These are phyloP conservation scores for Helicorthomorpha holstii DNA, from an alignment of 1,140 invertebrate species.

Conservation along the genomic window DNA sequence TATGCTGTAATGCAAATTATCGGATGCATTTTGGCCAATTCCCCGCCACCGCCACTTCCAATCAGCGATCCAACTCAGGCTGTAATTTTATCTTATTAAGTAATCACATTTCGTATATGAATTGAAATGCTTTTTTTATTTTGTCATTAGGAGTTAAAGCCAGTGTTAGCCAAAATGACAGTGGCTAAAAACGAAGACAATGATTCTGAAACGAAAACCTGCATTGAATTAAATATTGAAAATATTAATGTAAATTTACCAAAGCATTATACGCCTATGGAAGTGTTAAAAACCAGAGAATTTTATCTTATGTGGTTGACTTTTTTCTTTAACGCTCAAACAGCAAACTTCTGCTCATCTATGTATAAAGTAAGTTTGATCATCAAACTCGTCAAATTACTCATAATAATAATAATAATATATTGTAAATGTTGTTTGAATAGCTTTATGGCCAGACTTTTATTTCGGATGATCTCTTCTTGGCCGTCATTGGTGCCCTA, in stretches of 20 bases:
- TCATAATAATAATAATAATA: not conserved
- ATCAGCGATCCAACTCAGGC: too few species aligned
- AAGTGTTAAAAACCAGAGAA: conserved; percentile 14
- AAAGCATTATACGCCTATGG: conserved; percentile 5
- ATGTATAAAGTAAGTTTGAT: conserved; percentile 24
- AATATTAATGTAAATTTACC: too few species aligned
- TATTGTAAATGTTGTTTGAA: not conserved
- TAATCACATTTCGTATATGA: not conserved
- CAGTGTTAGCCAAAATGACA: too few species aligned
- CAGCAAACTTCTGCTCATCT: conserved; percentile 24
- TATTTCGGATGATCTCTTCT: conserved; percentile 29
- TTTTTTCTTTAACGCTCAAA: conserved; percentile 25
- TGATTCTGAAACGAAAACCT: too few species aligned
- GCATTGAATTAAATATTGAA: too few species aligned
- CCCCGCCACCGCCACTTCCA: too few species aligned
- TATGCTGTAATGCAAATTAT: conserved; percentile 25
- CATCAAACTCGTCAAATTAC: not conserved
- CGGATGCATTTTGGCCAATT: conserved; percentile 16
- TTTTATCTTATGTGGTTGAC: conserved; percentile 26
- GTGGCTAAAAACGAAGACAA: too few species aligned
- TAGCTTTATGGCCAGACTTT: conserved; percentile 28
- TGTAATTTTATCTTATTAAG: too few species aligned
- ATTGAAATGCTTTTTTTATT: not conserved
- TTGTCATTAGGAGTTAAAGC: not conserved
- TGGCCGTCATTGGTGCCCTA: conserved; percentile 29